Base-by-base conservation (phyloP, 2,888 invertebrate species). In the Drosophila stalkeri region DNA sequence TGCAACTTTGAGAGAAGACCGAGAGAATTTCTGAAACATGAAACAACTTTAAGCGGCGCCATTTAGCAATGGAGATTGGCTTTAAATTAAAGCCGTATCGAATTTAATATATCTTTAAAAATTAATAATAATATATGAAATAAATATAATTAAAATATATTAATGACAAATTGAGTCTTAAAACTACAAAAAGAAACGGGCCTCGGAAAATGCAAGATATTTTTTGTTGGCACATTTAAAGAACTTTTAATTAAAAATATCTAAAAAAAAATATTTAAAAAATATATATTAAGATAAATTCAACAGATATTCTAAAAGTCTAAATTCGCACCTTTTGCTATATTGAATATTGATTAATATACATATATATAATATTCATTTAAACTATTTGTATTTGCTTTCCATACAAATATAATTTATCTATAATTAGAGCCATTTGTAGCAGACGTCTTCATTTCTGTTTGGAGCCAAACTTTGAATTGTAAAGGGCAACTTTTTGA, bases 401-500 rank as follows among this genome's bases (percentile, higher is more conserved):
- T 7, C 49, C 3, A 14, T 20, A 18, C 33, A 18, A 20, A 18
- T 20, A 1, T 0, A 12, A 14, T 20, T 33, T 20, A 18, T 8
- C 18, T 20, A 12, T 14, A 51, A 20, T 35, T 35, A 51, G 2
- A 51, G n/a, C 31, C 12, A 33, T 18, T 12, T 33, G 33, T 20
- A n/a, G 31, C 3, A 18, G 11, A 14, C 8, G 18, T 33, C 51
- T 54, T 37, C 18, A 16, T 37, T 33, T 39, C 16, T n/a, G 23
- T 27, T 39, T 33, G 35, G 33, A 20, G 47, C 35, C 3, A 41
- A 63, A 43, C 37, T 23, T 46, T 47, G 37, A 11, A 39, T 16
- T 55, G 59, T 64, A 43, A 64, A 33, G 59, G 37, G 44, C 64
- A 71, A 63, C 46, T 64, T 73, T 84, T 73, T 72, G 74, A 86